Conservation (phyloP, 2,113 vertebrate genomes). For the Scalopus aquaticus region DNA sequence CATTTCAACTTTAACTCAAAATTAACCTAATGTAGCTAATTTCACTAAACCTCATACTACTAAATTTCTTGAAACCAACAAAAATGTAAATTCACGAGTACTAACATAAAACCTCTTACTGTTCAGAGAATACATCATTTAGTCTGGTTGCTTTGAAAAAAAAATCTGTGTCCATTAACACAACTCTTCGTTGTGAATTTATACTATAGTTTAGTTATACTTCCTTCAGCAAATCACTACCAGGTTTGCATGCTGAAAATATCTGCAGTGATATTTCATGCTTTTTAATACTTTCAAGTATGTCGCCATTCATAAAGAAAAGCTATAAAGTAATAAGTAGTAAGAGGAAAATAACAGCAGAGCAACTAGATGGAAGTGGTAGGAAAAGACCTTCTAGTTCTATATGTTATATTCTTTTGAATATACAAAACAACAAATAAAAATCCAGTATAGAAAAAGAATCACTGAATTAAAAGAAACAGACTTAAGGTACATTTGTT, state of each 20-base stretch:
- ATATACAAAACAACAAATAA: constrained; percentile 3
- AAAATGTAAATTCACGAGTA: neutral
- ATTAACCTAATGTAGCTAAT: neutral
- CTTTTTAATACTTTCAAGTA: neutral
- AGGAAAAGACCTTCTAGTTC: neutral
- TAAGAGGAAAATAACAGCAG: neutral
- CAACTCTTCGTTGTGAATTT: neutral
- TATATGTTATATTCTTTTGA: neutral
- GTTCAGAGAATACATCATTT: neutral
- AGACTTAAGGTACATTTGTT: neutral
- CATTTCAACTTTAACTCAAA: constrained; percentile 16
- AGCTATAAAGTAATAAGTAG: neutral
- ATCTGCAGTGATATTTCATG: neutral
- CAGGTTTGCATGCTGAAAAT: neutral
- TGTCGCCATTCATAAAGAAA: neutral
- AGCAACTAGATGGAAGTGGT: neutral
- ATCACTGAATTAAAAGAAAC: neutral
- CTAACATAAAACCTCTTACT: neutral
- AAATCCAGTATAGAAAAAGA: neutral
- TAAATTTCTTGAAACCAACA: neutral
- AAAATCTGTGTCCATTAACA: neutral
- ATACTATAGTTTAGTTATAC: neutral
- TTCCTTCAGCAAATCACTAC: neutral
- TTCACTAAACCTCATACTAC: neutral
- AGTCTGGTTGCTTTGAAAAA: neutral